Evolutionary conservation across 2,113 vertebrate genomes (phyloP).

Genomic region (Malurus melanocephalus): DNA sequence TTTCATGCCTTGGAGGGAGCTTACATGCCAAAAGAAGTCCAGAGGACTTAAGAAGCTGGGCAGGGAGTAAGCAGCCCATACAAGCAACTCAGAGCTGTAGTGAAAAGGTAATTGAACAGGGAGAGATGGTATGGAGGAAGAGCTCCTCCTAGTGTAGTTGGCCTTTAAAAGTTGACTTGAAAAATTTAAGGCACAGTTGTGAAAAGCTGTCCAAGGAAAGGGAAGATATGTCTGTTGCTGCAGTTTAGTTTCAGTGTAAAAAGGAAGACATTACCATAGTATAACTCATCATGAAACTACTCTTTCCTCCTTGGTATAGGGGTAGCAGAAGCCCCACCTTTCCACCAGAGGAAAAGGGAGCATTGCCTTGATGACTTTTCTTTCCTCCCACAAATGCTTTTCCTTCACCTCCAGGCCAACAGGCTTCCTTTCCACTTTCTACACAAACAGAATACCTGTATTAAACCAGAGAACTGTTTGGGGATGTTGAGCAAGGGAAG

Average conservation of each 20-base stretch:
- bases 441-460: not conserved
- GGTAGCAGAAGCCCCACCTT: not conserved
- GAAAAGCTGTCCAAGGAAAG: not conserved
- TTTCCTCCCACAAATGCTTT: not conserved
- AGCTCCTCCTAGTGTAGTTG: conserved; percentile 34
- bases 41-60: not conserved
- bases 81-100: not conserved
- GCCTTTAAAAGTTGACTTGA: not conserved
- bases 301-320: not conserved
- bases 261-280: not conserved
- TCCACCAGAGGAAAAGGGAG: not conserved
- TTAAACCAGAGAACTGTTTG: not conserved
- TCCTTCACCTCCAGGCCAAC: not conserved
- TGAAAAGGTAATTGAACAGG: not conserved
- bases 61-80: not conserved
- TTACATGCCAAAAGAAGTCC: not conserved
- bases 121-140: not conserved
- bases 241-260: not conserved
- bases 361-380: not conserved
- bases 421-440: not conserved
- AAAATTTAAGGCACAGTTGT: not conserved
- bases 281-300: not conserved
- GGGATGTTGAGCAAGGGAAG: not conserved
- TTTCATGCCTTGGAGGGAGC: not conserved
- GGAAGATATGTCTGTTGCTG: not conserved